Evolutionary conservation across 30 jellyfish, hydroid and myxozoan genomes (phyloP), one percentile per base, ranked within the genome.

Genomic region (Chironex yamaguchii): DNA sequence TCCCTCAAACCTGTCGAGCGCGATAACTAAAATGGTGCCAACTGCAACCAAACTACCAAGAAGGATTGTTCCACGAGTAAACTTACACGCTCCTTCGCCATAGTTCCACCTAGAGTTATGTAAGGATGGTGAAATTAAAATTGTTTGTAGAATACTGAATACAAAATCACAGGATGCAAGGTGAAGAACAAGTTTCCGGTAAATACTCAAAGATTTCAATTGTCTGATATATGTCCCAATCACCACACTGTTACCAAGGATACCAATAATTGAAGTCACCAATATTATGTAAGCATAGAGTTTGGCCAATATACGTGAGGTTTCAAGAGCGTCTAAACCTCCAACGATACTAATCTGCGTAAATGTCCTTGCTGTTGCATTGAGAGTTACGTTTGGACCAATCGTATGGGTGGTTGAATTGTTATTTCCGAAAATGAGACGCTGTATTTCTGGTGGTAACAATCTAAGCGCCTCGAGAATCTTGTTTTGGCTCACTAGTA

Each of bases 151-250:
- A 29, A 31, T 17, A 1, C 87, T 79, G 23, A 68, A 82, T 13
- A 68, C 13, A 17, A 82, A 49, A 49, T 82, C 92, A 42, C 92
- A 82, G 62, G 63, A 66, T 17, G 92, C 92, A 6, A 82, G 53
- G 68, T 82, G 92, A 29, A 82, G 23, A 20, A 34, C 32, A 2
- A 82, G 79, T 21, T 66, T 14, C 36, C 52, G 48, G 9, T 9
- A 9, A 6, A 42, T 17, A 9, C 58, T 17, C 9, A 42, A 9
- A 42, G 58, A 42, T 42, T 42, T 42, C 9, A 42, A 6, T 34
- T 67, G 48, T 52, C 14, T 49, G 14, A 50, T 70, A 36, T 67
- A 66, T 31, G 35, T 49, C 24, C 36, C 81, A 51, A 68, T 49
- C 28, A 82, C 92, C 4, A 54, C 31, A n/a, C 29, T 13, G 65